Base-by-base conservation (phyloP, 2,888 invertebrate genomes). In the Lampropteryx suffumata region DNA sequence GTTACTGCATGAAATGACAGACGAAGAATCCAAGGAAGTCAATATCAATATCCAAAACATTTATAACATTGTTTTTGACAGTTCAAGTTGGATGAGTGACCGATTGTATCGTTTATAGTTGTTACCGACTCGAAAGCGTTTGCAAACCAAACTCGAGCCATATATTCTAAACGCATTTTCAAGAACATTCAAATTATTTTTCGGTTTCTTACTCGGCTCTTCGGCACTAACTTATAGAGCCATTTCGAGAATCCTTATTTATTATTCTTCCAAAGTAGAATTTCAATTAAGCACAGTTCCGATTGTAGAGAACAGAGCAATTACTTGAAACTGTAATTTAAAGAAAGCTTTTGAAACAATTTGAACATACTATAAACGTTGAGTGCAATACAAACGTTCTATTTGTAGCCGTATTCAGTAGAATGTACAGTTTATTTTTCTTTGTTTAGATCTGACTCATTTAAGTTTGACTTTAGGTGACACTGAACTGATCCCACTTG, bases 281-380 rank as follows among this genome's bases (percentile, higher is more conserved):
- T 61, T 60, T 54, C 56, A 56, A 61, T 61, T 58, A 56, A 58
- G 42, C 51, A 49, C 57, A 55, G 42, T 58, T 56, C 36, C 54
- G 33, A 54, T 56, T 48, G 50, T 37, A 51, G 47, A 41, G 27
- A 52, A 55, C 56, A 44, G 41, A 50, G 48, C 61, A 61, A 57
- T 61, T 61, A 58, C 52, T 61, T 48, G 45, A 48, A 55, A 54
- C 55, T 48, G 58, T 57, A 58, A 58, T 57, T 60, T 58, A 61
- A 56, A 55, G 55, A 55, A 53, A 55, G 50, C 57, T 44, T 54
- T 55, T 54, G 37, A 52, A 53, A 48, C 48, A 52, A 49, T 55
- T 56, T 41, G 41, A 43, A 54, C 40, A 40, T 34, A 50, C 40
- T 41, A 27, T 43, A 27, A 45, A 34, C 40, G 33, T 39, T 11